Conservation (phyloP, 2,113 vertebrate species). For the Vanacampus margaritifer region DNA sequence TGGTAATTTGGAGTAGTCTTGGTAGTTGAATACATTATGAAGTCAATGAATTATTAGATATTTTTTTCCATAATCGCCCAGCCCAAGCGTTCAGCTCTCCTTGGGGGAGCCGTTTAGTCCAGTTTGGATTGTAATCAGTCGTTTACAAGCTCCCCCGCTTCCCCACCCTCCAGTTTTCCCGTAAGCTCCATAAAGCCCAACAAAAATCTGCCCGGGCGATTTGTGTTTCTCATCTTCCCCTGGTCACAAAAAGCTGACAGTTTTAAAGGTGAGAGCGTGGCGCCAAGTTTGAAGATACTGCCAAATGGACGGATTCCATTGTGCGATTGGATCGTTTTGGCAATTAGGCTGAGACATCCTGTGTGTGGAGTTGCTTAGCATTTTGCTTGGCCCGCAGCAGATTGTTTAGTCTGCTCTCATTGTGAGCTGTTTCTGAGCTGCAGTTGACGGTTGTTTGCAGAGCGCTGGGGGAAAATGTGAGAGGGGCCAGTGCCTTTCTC, state of each 20-base stretch:
- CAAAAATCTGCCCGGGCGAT: slow-evolving; percentile 22
- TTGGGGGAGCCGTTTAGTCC: slow-evolving; percentile 57
- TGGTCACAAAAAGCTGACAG: slow-evolving; percentile 56
- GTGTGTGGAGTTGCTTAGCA: slow-evolving; percentile 84
- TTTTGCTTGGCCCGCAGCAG: slow-evolving; percentile 78
- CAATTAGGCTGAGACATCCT: slow-evolving; percentile 82
- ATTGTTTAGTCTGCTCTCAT: slow-evolving; percentile 94
- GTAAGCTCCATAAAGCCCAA: slow-evolving; percentile 40
- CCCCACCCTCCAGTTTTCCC: neutral
- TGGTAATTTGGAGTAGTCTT: no score
- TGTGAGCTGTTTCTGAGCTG: slow-evolving; percentile 83
- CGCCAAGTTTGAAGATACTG: slow-evolving; percentile 70
- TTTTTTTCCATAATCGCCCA: no score
- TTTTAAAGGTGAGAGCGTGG: slow-evolving; percentile 56
- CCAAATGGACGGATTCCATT: slow-evolving; percentile 84
- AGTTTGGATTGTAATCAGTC: slow-evolving; percentile 59
- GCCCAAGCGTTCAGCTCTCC: slow-evolving; percentile 6
- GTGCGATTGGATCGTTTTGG: slow-evolving; percentile 81
- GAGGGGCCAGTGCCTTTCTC: slow-evolving; percentile 74
- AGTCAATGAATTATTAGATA: no score
- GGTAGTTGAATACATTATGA: no score
- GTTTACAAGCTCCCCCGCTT: slow-evolving; percentile 53
- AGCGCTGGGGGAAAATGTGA: slow-evolving; percentile 82
- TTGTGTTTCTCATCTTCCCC: slow-evolving; percentile 25
- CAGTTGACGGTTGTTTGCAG: slow-evolving; percentile 88